Conservation (phyloP, 2,113 vertebrate genomes). For the Nicator chloris region DNA sequence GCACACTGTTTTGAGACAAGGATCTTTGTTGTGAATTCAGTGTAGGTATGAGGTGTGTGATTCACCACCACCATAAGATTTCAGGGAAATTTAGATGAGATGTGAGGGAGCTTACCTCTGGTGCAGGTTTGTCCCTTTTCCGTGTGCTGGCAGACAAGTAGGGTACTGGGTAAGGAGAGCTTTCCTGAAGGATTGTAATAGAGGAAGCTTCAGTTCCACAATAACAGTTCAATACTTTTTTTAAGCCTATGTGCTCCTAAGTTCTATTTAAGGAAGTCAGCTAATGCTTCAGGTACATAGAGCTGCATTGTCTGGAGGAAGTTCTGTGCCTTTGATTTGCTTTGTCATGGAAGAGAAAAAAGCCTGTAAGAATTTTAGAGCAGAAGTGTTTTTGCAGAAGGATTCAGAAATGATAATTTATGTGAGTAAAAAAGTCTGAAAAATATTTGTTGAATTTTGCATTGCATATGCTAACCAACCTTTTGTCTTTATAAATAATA, state of each 20-base stretch:
- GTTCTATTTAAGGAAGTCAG: background rate
- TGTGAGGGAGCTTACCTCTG: background rate
- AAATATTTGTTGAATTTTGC: background rate
- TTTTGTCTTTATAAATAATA: background rate
- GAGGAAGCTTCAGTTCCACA: background rate
- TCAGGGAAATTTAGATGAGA: background rate
- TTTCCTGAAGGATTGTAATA: background rate
- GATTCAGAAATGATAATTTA: background rate
- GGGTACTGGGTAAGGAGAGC: background rate
- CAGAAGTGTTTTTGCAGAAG: background rate
- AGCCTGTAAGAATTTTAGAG: background rate
- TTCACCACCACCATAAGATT: background rate
- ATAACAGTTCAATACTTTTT: background rate
- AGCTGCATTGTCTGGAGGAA: background rate
- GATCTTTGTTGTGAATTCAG: background rate
- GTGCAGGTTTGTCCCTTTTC: background rate
- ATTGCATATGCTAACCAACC: background rate
- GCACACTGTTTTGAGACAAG: background rate
- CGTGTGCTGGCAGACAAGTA: background rate
- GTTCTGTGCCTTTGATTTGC: background rate
- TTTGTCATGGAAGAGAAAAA: background rate
- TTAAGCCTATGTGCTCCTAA: background rate
- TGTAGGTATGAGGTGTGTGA: background rate
- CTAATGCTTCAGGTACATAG: background rate
- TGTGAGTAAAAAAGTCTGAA: background rate